A percentile compares a stretch with the other conserved stretches of the same genome.
phyloP scores from a whole-genome alignment of 2,888 invertebrate species.

The Calephelis perditalis region DNA sequence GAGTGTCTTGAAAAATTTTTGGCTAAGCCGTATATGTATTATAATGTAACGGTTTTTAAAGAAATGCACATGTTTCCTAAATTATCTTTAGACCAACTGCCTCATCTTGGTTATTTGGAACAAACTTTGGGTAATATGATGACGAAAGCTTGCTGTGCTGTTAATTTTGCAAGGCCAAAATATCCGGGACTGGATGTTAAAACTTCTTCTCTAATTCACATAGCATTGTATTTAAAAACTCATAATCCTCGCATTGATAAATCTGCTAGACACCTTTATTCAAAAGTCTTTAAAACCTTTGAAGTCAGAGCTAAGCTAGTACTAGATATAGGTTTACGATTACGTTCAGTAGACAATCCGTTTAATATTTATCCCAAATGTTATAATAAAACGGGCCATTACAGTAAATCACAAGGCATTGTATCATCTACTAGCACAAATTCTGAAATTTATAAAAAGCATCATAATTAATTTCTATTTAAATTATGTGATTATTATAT shows the following conservation, averaged over 20 bases:
- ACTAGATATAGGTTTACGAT: slow-evolving; percentile 52
- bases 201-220: slow-evolving; percentile 72
- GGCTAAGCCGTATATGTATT: slow-evolving; percentile 66
- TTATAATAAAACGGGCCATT: slow-evolving; percentile 29
- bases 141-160: slow-evolving; percentile 71
- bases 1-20: slow-evolving; percentile 75
- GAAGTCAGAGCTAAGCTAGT: slow-evolving; percentile 56
- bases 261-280: slow-evolving; percentile 46
- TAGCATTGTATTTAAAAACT: slow-evolving; percentile 78
- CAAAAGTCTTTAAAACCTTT: slow-evolving; percentile 49
- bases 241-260: slow-evolving; percentile 54
- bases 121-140: slow-evolving; percentile 76
- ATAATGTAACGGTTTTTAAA: slow-evolving; percentile 60
- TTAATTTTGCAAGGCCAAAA: slow-evolving; percentile 76
- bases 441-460: background rate
- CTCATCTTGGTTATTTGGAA: slow-evolving; percentile 79
- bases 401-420: slow-evolving; percentile 7
- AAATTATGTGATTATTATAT: background rate
- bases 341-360: slow-evolving; percentile 78
- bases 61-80: slow-evolving; percentile 50
- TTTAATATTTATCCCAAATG: slow-evolving; percentile 65
- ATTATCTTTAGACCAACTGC: slow-evolving; percentile 66
- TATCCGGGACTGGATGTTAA: slow-evolving; percentile 75
- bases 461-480: background rate
- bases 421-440: background rate